A percentile compares a stretch with the other conserved stretches of the same genome.
Conservation (phyloP, 2,113 vertebrate species). For the Aplodontia rufa region DNA sequence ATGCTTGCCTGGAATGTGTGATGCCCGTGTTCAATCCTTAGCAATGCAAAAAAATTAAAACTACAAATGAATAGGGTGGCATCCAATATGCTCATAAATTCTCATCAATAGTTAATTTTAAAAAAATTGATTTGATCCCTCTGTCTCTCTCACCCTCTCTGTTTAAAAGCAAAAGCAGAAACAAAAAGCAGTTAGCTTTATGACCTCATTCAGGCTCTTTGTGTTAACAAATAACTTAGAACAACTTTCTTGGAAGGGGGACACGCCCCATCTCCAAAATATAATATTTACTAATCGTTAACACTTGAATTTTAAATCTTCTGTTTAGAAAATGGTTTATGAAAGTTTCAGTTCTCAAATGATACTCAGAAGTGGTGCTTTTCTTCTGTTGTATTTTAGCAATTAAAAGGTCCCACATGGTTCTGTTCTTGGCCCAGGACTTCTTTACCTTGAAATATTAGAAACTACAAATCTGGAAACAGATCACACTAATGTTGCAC, state of each 20-base stretch:
- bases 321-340: not conserved
- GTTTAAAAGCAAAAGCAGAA: no score
- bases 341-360: not conserved
- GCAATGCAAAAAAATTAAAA: not conserved
- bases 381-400: not conserved
- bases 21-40: not conserved
- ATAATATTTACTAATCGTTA: not conserved
- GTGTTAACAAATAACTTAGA: not conserved
- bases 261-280: not conserved
- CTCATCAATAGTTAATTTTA: constrained; percentile 6
- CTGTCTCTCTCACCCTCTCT: no score
- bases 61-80: not conserved
- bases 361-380: not conserved
- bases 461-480: not conserved
- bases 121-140: no score
- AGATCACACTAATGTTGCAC: not conserved
- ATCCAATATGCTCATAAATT: not conserved
- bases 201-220: not conserved
- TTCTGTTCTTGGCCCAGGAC: not conserved
- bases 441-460: not conserved
- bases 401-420: not conserved
- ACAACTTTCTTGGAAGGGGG: not conserved
- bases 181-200: no score
- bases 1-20: not conserved
- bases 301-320: not conserved